Percentiles rank a stretch among this genome's conserved stretches.
Evolutionary conservation across 2,797 vertebrate species (phyloP).

Genomic region (Bradypus variegatus): DNA sequence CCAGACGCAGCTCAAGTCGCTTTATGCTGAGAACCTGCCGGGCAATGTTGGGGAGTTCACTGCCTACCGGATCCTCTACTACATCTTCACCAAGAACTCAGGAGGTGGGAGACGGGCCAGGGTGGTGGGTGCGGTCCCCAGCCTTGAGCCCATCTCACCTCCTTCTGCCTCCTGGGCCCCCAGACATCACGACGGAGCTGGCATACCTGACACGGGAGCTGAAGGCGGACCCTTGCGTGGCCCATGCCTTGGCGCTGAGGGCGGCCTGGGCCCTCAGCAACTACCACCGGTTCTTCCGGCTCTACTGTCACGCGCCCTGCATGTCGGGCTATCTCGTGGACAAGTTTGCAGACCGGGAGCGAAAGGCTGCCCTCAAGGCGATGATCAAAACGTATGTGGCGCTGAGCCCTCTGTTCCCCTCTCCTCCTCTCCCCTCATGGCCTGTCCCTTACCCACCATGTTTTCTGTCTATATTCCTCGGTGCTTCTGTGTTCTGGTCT

Average conservation of each 20-base stretch:
- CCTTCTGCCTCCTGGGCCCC: not conserved
- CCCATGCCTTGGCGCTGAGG: slow-evolving; percentile 84
- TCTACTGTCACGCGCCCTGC: slow-evolving; percentile 84
- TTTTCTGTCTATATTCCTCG: no score
- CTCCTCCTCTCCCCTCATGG: not conserved
- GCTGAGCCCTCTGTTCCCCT: not conserved
- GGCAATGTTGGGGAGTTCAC: slow-evolving; percentile 93
- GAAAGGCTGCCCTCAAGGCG: slow-evolving; percentile 86
- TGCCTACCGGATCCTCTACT: slow-evolving; percentile 89
- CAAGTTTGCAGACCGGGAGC: slow-evolving; percentile 92
- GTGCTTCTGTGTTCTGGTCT: no score
- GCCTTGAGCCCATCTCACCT: not conserved
- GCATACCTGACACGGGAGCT: slow-evolving; percentile 85
- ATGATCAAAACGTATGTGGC: slow-evolving; percentile 92
- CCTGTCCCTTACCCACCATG: no score
- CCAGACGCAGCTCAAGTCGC: slow-evolving; percentile 90
- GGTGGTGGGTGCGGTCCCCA: accelerated
- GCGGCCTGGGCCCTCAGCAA: slow-evolving; percentile 91
- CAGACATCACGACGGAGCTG: slow-evolving; percentile 91
- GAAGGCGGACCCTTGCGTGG: slow-evolving; percentile 82
- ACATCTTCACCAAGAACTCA: slow-evolving; percentile 93
- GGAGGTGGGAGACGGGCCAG: slow-evolving; percentile 74
- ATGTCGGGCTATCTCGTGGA: slow-evolving; percentile 94
- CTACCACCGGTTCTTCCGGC: slow-evolving; percentile 88
- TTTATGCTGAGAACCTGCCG: slow-evolving; percentile 86